Percentiles rank a stretch among this genome's conserved stretches.
phyloP scores from a whole-genome alignment of 2,113 vertebrate genomes.

The Philantomba maxwellii region DNA sequence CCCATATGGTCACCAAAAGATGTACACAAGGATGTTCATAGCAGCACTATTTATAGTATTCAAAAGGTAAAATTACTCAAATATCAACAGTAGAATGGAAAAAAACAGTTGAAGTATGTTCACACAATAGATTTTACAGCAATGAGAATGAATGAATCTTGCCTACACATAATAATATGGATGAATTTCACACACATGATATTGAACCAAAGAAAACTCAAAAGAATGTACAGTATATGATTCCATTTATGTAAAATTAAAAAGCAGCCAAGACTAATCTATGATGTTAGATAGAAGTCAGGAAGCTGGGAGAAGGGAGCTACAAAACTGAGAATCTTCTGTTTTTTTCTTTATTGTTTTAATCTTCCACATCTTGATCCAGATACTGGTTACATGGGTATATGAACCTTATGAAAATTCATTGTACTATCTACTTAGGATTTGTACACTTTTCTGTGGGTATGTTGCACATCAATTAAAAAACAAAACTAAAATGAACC shows the following conservation, averaged over 20 bases:
- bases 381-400: background rate
- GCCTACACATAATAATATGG: background rate
- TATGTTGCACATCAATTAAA: background rate
- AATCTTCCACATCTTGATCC: background rate
- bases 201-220: background rate
- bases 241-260: background rate
- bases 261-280: background rate
- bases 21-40: background rate
- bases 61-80: background rate
- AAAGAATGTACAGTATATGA: background rate
- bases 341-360: background rate
- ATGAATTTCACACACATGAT: background rate
- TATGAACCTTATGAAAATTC: background rate
- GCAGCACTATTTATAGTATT: background rate
- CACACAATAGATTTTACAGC: background rate
- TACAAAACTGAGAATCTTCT: background rate
- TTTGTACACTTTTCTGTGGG: background rate
- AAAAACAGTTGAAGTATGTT: background rate
- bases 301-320: background rate
- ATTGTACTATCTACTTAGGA: background rate
- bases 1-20: background rate
- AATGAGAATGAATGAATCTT: background rate
- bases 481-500: background rate
- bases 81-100: background rate
- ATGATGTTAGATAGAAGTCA: background rate